These are phyloP conservation scores for Epistrophe grossulariae DNA, from an alignment of 2,888 invertebrate species.

Conservation along the genomic window DNA sequence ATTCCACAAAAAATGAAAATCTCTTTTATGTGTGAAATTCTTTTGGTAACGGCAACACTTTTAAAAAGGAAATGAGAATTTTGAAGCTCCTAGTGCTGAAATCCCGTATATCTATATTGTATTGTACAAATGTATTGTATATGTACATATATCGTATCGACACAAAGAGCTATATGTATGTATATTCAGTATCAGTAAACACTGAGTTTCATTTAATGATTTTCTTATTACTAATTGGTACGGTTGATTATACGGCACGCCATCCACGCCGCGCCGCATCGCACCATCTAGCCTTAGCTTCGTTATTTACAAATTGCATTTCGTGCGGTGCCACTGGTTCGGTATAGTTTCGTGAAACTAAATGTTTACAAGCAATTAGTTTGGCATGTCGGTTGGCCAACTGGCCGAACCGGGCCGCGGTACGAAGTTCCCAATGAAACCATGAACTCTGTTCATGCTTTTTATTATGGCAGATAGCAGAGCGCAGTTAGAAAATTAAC, in stretches of 20 bases:
- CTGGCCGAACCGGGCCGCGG: too few species aligned
- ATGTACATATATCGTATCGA: neutral
- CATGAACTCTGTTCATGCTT: slow-evolving; percentile 35
- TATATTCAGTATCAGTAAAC: neutral
- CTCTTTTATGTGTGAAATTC: too few species aligned
- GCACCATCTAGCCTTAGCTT: slow-evolving; percentile 54
- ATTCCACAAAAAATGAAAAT: too few species aligned
- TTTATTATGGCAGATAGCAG: slow-evolving; percentile 53
- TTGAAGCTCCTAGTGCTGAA: neutral
- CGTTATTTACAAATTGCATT: slow-evolving; percentile 76
- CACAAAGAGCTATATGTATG: neutral
- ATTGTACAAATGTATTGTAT: too few species aligned
- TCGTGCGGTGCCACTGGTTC: slow-evolving; percentile 69
- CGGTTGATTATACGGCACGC: too few species aligned
- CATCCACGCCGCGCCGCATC: slow-evolving; percentile 56
- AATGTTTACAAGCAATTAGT: slow-evolving; percentile 75
- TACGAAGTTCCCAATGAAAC: slow-evolving; percentile 31
- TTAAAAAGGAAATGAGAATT: neutral
- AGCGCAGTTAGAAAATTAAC: slow-evolving; percentile 26
- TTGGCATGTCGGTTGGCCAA: slow-evolving; percentile 47
- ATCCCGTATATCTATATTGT: neutral
- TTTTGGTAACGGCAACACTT: neutral
- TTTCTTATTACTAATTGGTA: slow-evolving; percentile 73
- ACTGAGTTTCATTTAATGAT: slow-evolving; percentile 70
- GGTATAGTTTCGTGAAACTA: slow-evolving; percentile 68